phyloP scores from a whole-genome alignment of 2,113 vertebrate genomes.

The Bothrops jararaca region DNA sequence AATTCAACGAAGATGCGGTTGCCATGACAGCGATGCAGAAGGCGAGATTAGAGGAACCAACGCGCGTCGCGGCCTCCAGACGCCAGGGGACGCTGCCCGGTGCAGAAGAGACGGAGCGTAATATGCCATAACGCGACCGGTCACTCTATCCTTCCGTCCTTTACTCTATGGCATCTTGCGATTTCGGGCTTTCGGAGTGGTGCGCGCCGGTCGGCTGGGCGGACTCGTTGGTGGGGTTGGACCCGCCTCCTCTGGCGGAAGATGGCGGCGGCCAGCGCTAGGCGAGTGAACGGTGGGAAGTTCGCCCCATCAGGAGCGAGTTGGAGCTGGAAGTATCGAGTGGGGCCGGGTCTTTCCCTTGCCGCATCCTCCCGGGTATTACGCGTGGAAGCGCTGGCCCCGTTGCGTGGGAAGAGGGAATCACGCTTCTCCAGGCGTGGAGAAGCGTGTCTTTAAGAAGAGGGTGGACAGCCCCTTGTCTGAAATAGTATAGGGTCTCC shows the following conservation, averaged over 20 bases:
- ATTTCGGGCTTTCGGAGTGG: neutral
- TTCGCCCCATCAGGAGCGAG: neutral
- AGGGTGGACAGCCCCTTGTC: too few species aligned
- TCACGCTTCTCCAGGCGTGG: neutral
- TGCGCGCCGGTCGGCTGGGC: neutral
- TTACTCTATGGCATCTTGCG: neutral
- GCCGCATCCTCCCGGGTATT: neutral
- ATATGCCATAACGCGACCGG: neutral
- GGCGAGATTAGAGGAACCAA: too few species aligned
- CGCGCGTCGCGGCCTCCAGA: accelerated
- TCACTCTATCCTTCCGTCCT: neutral
- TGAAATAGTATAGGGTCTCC: too few species aligned
- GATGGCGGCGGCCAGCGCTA: constrained; percentile 34
- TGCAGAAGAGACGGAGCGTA: neutral
- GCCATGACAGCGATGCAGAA: neutral
- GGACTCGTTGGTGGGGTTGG: neutral
- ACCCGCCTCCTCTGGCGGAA: constrained; percentile 24
- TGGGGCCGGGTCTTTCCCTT: neutral
- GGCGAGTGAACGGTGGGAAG: neutral
- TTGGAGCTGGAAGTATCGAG: neutral
- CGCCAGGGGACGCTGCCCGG: constrained; percentile 10
- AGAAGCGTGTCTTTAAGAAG: too few species aligned
- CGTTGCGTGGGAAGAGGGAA: neutral
- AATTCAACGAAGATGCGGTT: constrained; percentile 5
- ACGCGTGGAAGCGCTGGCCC: neutral